Base-by-base conservation (phyloP, 1,140 invertebrate species). In the Tetragnatha versicolor region DNA sequence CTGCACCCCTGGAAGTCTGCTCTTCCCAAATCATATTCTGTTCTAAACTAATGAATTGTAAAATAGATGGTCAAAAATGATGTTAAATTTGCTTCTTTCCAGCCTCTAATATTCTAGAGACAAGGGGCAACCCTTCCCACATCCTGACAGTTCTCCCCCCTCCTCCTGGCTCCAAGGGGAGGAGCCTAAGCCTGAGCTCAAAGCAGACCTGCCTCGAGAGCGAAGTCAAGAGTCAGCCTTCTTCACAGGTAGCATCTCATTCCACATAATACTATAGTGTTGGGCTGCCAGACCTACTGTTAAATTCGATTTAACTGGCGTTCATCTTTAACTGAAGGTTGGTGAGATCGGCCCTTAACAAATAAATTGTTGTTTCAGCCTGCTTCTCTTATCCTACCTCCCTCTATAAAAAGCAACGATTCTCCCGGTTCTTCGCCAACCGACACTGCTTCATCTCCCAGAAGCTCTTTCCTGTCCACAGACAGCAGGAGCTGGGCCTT, bases 151-250 rank as follows among this genome's bases (percentile, higher is more conserved):
- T 47, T 9, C 45, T 77, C 25, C 73, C 73, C 42, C 73, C 73
- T 27, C 73, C 73, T 1, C 73, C 73, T 22, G 61, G 20, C 14
- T 6, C 20, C 29, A 65, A 66, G 31, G 60, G 66, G 42, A 65
- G 20, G 29, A 77, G 60, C 20, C 17, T 77, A 20, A 47, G 14
- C 25, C 5, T 47, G 22, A n/a, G 9, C 12, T 1, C 14, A 25
- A 45, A 47, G 29, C 63, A 66, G 29, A 42, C 14, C 29, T 45
- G 63, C 20, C n/a, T 33, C 17, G 73, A 77, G 31, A 77, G 55
- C 66, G 73, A 77, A 77, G 73, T 77, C 73, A 77, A n/a, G n/a
- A n/a, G n/a, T 77, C 73, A 77, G 31, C 60, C 73, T 6, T 33
- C 25, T 66, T 39, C 60, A 22, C 60, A 65, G 55, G 73, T 77